Conservation (phyloP, 2,113 vertebrate species). For the Eidolon helvum region DNA sequence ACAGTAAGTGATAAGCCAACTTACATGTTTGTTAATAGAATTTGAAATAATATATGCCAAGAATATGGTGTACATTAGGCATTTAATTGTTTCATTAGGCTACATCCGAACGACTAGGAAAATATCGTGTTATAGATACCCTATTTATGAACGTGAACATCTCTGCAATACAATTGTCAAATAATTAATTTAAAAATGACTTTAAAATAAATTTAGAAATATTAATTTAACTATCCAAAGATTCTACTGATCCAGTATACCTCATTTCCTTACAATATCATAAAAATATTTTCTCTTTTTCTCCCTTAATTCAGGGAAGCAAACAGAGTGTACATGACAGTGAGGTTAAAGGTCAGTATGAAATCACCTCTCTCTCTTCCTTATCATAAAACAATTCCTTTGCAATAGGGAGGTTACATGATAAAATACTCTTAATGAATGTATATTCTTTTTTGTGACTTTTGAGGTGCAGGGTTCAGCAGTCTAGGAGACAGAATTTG, state of each 20-base stretch:
- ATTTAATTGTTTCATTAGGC: background rate
- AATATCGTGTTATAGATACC: background rate
- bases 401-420: background rate
- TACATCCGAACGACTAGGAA: background rate
- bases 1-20: background rate
- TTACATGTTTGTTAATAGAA: background rate
- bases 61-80: background rate
- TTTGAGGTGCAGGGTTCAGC: background rate
- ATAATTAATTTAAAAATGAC: background rate
- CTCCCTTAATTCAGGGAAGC: conserved; percentile 64
- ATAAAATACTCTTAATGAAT: background rate
- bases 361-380: background rate
- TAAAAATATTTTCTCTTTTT: background rate
- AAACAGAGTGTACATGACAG: conserved; percentile 66
- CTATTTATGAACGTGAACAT: background rate
- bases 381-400: background rate
- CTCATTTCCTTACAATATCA: conserved; percentile 17
- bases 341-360: conserved; percentile 67
- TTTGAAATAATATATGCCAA: background rate
- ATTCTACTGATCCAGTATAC: background rate
- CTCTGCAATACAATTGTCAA: background rate
- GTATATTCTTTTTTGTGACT: background rate
- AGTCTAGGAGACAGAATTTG: background rate
- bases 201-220: background rate
- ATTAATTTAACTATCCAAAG: background rate